Conservation (phyloP, 2,113 vertebrate species). For the Siphamia tubifer region DNA sequence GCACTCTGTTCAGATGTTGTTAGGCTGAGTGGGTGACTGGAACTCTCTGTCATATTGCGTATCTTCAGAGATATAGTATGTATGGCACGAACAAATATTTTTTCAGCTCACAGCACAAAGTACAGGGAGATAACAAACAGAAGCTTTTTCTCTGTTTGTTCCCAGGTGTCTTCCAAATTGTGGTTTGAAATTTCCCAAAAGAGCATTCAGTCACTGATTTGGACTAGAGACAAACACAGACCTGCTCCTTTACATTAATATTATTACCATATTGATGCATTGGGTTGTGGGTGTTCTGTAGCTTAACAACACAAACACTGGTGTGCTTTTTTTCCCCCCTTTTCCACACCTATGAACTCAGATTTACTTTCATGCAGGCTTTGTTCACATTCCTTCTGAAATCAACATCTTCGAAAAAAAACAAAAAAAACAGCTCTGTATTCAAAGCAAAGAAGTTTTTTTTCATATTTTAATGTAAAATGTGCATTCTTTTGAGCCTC, state of each 20-base stretch:
- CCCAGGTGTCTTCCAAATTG: too few relatives aligned
- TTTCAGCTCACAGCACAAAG: not conserved
- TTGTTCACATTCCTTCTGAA: not conserved
- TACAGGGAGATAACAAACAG: not conserved
- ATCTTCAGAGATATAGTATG: too few relatives aligned
- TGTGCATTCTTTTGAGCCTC: too few relatives aligned
- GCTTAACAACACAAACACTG: not conserved
- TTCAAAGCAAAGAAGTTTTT: too few relatives aligned
- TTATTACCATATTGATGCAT: not conserved
- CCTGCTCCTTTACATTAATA: not conserved
- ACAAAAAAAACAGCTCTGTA: too few relatives aligned
- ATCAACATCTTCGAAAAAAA: not conserved
- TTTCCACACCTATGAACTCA: too few relatives aligned
- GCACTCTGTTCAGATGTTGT: constrained; percentile 4
- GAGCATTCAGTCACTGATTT: not conserved
- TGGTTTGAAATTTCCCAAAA: too few relatives aligned
- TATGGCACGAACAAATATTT: too few relatives aligned
- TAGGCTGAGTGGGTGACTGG: constrained; percentile 15
- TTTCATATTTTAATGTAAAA: too few relatives aligned
- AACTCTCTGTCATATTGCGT: constrained; percentile 4
- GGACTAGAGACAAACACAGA: not conserved
- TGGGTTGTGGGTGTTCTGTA: not conserved
- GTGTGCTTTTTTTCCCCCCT: not conserved
- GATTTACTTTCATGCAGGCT: too few relatives aligned
- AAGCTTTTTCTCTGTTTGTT: not conserved